Percentiles rank a stretch among this genome's conserved stretches.
Evolutionary conservation across 2,888 invertebrate genomes (phyloP).

Genomic region (Bimastos eiseni): DNA sequence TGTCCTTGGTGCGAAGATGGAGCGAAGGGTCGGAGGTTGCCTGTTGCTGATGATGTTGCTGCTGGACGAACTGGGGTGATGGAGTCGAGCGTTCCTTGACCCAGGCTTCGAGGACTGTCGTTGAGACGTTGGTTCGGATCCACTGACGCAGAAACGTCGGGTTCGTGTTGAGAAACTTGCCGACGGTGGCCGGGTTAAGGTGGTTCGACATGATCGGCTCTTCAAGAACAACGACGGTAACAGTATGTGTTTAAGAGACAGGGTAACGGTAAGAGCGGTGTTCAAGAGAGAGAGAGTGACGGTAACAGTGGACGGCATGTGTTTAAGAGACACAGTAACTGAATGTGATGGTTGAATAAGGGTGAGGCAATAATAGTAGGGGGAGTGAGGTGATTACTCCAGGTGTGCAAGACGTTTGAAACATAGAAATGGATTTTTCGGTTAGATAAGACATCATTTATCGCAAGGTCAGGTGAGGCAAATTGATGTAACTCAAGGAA

Average conservation of each 20-base stretch:
- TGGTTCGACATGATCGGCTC: background rate
- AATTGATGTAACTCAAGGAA: too few relatives aligned
- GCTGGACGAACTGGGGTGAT: background rate
- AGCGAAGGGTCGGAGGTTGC: background rate
- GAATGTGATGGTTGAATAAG: too few relatives aligned
- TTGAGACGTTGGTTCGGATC: background rate
- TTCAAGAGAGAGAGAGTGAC: too few relatives aligned
- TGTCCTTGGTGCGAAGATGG: background rate
- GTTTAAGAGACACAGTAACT: too few relatives aligned
- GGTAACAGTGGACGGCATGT: too few relatives aligned
- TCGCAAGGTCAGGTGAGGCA: too few relatives aligned
- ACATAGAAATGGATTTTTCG: too few relatives aligned
- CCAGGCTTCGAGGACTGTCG: background rate
- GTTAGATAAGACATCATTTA: too few relatives aligned
- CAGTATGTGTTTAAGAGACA: too few relatives aligned
- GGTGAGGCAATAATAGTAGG: too few relatives aligned
- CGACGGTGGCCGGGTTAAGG: background rate
- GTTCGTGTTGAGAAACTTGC: background rate
- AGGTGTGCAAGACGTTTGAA: background rate
- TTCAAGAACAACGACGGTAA: background rate
- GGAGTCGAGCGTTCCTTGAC: background rate
- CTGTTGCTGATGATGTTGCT: background rate
- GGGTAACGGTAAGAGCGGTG: too few relatives aligned
- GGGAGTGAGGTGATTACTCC: background rate
- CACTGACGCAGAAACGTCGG: constrained; percentile 7